Percentiles rank a stretch among this genome's conserved stretches.
Conservation (phyloP, 2,888 invertebrate genomes). For the Drosophila eohydei region DNA sequence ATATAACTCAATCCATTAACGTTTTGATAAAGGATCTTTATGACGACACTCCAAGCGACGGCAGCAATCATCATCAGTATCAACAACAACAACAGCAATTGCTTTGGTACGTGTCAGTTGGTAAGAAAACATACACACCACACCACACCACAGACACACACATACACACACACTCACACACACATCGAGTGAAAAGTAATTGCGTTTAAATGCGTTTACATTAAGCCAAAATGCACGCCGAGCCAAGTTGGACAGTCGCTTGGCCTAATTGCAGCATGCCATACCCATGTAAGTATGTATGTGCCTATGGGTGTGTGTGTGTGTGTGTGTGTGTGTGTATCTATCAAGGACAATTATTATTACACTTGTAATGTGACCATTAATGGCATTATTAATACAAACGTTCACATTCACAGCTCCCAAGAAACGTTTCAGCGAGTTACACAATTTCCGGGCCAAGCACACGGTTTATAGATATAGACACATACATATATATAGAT, state of each 20-base stretch:
- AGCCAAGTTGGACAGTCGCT: conserved; percentile 45
- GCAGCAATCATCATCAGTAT: conserved; percentile 76
- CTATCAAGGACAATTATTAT: conserved; percentile 80
- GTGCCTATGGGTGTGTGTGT: conserved; percentile 15
- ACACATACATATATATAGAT: conserved; percentile 26
- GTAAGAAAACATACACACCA: conserved; percentile 44
- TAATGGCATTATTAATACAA: conserved; percentile 76
- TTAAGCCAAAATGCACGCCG: conserved; percentile 72
- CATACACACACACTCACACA: conserved; percentile 13
- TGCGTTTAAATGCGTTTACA: conserved; percentile 80
- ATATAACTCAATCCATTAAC: conserved; percentile 82
- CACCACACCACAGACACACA: background rate
- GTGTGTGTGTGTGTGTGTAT: conserved; percentile 28
- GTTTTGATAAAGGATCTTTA: conserved; percentile 82
- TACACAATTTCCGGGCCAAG: conserved; percentile 65
- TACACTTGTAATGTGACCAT: conserved; percentile 74
- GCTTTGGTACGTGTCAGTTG: conserved; percentile 72
- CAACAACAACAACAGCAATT: conserved; percentile 56
- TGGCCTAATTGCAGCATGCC: conserved; percentile 64
- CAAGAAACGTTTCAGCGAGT: conserved; percentile 43
- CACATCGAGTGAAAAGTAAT: conserved; percentile 74
- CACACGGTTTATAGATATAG: background rate
- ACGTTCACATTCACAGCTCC: conserved; percentile 33
- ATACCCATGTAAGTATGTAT: conserved; percentile 5
- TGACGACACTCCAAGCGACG: conserved; percentile 81